Evolutionary conservation across 2,113 vertebrate genomes (phyloP).

Genomic region (Formicarius rufipectus): DNA sequence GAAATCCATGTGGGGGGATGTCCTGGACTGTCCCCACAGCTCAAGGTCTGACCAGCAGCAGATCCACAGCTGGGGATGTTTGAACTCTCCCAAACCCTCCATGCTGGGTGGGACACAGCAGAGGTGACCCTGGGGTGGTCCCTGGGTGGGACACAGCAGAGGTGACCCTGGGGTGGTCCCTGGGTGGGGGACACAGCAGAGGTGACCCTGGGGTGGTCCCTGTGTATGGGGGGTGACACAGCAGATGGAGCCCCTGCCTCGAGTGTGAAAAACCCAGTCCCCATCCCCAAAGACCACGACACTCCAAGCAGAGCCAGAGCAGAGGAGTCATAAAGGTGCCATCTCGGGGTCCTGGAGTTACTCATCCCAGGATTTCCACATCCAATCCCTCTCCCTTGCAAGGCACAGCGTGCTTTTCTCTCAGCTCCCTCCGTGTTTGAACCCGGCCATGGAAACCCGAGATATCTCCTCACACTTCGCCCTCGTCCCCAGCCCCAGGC

Average conservation of each 20-base stretch:
- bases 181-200: too few relatives aligned
- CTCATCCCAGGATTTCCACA: fast-evolving
- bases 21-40: fast-evolving
- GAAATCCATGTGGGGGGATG: background rate
- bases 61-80: background rate
- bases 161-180: too few relatives aligned
- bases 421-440: background rate
- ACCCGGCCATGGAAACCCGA: background rate
- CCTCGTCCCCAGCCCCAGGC: background rate
- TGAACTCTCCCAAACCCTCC: background rate
- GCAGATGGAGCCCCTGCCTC: background rate
- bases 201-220: too few relatives aligned
- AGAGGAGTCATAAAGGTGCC: background rate
- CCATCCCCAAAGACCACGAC: background rate
- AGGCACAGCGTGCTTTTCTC: background rate
- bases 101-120: too few relatives aligned
- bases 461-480: background rate
- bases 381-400: background rate
- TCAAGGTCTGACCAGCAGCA: background rate
- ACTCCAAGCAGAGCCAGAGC: background rate
- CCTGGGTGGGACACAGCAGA: background rate
- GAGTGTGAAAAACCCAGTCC: background rate
- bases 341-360: background rate
- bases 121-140: too few relatives aligned
- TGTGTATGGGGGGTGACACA: fast-evolving